Evolutionary conservation across 2,888 invertebrate genomes (phyloP).

Genomic region (Lysandra coridon): DNA sequence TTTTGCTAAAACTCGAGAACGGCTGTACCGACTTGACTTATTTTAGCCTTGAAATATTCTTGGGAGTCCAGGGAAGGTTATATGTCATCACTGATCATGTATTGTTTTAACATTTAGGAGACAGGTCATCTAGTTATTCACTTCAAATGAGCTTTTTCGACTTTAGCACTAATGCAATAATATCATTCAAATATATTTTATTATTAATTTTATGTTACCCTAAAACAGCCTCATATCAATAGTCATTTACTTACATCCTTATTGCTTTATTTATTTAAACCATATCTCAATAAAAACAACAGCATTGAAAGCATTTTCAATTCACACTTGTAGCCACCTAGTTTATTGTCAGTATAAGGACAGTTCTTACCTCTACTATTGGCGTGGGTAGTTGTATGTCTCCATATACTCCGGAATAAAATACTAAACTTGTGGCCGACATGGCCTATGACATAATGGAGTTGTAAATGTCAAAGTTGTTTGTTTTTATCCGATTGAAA

Average conservation of each 20-base stretch:
- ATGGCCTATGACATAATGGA: neutral
- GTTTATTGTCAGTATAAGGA: neutral
- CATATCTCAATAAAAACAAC: neutral
- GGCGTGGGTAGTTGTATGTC: neutral
- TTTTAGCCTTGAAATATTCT: no score
- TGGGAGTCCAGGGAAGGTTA: no score
- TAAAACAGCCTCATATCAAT: no score
- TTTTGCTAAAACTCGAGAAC: no score
- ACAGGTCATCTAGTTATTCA: no score
- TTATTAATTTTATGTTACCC: no score
- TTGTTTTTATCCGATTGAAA: neutral
- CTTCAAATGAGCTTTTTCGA: no score
- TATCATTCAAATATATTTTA: no score
- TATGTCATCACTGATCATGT: no score
- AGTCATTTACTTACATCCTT: neutral
- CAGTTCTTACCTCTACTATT: neutral
- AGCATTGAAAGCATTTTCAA: neutral
- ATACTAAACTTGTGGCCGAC: neutral
- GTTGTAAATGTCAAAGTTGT: conserved; percentile 9
- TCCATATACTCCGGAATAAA: neutral
- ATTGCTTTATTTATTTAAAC: neutral
- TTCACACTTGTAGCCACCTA: neutral
- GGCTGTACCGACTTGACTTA: no score
- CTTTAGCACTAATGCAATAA: no score
- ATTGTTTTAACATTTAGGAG: no score